Percentiles rank a stretch among this genome's conserved stretches.
phyloP scores from a whole-genome alignment of 2,797 vertebrate species.

The Diceros bicornis region DNA sequence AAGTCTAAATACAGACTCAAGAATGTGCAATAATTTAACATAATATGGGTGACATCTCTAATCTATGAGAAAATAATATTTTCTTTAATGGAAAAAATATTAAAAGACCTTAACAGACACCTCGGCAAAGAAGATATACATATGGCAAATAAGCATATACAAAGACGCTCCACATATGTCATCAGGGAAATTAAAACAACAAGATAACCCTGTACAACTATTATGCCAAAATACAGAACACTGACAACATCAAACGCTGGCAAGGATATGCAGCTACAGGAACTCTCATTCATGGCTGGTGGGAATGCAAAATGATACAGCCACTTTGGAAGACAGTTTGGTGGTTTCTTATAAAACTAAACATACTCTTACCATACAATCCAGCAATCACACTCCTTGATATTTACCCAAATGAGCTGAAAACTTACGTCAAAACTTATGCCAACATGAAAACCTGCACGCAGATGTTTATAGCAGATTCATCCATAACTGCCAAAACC shows the following conservation, averaged over 20 bases:
- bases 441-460: background rate
- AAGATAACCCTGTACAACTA: background rate
- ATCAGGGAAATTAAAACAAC: conserved; percentile 13
- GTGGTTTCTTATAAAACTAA: conserved; percentile 24
- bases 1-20: conserved; percentile 13
- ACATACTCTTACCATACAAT: background rate
- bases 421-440: conserved; percentile 31
- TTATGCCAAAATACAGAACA: background rate
- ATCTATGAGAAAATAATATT: conserved; percentile 33
- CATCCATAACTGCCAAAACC: background rate
- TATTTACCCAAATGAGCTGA: conserved; percentile 28
- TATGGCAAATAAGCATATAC: background rate
- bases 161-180: background rate
- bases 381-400: background rate
- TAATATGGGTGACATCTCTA: background rate
- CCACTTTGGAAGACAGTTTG: background rate
- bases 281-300: background rate
- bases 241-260: background rate
- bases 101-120: conserved; percentile 8
- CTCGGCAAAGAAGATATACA: background rate
- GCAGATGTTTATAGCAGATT: background rate
- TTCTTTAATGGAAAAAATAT: conserved; percentile 29
- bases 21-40: conserved; percentile 39
- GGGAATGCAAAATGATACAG: background rate
- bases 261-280: background rate